Conservation (phyloP, 2,113 vertebrate species). For the Chroicocephalus ridibundus region DNA sequence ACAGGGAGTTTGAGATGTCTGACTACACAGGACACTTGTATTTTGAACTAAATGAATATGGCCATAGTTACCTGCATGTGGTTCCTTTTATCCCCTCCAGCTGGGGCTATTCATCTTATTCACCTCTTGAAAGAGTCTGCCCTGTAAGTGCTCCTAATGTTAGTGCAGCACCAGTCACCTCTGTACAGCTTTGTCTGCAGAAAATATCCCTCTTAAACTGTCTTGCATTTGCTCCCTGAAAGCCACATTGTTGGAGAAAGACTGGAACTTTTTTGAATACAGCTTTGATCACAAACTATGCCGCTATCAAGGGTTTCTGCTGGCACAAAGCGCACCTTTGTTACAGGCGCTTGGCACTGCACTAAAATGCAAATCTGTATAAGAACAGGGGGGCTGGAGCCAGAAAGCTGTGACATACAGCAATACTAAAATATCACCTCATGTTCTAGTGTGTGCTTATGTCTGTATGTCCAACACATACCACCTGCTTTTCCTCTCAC, state of each 20-base stretch:
- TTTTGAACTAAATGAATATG: neutral
- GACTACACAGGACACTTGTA: neutral
- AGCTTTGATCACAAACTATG: neutral
- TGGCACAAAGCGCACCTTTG: neutral
- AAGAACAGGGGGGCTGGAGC: neutral
- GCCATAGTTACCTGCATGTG: accelerated
- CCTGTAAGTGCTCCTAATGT: neutral
- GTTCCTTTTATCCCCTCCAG: neutral
- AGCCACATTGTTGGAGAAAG: neutral
- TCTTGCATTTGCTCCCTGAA: neutral
- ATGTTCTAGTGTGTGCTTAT: neutral
- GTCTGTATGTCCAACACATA: accelerated
- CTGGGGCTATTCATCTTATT: neutral
- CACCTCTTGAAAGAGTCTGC: neutral
- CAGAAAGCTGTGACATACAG: neutral
- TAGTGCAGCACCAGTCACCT: neutral
- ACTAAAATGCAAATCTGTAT: neutral
- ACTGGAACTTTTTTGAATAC: neutral
- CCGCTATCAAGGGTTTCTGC: neutral
- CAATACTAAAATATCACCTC: neutral
- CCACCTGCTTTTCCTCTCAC: neutral
- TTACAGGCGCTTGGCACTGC: neutral
- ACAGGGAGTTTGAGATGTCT: neutral
- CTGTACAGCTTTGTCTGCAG: neutral
- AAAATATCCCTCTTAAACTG: neutral